These are phyloP conservation scores for Lasiommata megera DNA, from an alignment of 2,888 invertebrate species.

Conservation along the genomic window DNA sequence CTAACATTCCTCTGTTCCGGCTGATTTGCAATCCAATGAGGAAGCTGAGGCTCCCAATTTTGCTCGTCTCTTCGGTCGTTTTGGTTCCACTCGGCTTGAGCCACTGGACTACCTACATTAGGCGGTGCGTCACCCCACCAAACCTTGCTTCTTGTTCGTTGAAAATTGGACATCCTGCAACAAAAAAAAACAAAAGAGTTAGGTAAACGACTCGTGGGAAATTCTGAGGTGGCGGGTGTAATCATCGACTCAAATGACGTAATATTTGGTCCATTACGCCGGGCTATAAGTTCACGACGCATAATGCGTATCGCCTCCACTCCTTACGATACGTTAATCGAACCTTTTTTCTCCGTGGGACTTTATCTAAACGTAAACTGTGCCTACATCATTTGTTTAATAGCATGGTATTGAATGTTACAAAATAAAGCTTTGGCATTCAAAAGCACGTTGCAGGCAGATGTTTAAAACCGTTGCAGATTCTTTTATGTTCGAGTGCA, in stretches of 20 bases:
- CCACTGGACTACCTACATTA: constrained; percentile 66
- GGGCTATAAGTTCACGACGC: constrained; percentile 51
- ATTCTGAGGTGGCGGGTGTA: constrained; percentile 52
- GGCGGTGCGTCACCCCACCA: constrained; percentile 83
- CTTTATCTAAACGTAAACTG: not conserved
- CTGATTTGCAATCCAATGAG: constrained; percentile 76
- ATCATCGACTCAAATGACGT: constrained; percentile 69
- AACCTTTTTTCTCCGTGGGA: not conserved
- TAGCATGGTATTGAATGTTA: constrained; percentile 1
- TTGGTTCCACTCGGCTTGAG: constrained; percentile 56
- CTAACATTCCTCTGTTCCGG: constrained; percentile 67
- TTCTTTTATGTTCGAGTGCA: constrained; percentile 63
- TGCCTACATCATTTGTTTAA: not conserved
- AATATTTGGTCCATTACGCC: constrained; percentile 66
- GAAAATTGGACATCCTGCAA: constrained; percentile 84
- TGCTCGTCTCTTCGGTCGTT: constrained; percentile 58
- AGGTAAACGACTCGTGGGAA: constrained; percentile 69
- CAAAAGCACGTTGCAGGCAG: constrained; percentile 49
- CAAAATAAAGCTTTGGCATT: constrained; percentile 16
- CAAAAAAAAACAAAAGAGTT: constrained; percentile 53
- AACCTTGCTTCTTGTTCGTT: constrained; percentile 84
- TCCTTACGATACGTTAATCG: not conserved
- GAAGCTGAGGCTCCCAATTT: constrained; percentile 77
- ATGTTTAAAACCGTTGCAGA: constrained; percentile 78
- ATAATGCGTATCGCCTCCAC: constrained; percentile 59